phyloP scores from a whole-genome alignment of 2,113 vertebrate genomes.

The Artemisiospiza belli region DNA sequence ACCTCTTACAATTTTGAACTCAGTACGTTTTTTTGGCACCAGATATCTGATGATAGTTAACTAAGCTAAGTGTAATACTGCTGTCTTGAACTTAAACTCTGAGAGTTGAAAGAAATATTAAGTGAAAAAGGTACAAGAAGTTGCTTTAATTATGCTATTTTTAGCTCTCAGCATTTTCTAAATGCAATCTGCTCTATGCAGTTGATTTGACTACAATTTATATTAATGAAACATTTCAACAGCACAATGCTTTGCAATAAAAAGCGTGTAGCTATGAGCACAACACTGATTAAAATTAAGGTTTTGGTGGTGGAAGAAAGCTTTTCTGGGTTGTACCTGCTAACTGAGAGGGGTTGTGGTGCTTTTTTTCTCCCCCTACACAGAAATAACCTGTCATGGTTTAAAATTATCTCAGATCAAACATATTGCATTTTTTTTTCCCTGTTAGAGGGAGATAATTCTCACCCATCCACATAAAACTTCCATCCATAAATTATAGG shows the following conservation, averaged over 20 bases:
- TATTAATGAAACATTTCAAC: background rate
- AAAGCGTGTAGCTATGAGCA: background rate
- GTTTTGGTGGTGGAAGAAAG: background rate
- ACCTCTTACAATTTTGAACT: background rate
- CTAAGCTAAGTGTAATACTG: background rate
- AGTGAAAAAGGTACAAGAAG: background rate
- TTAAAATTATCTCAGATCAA: background rate
- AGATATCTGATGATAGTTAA: background rate
- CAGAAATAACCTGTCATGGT: background rate
- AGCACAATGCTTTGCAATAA: background rate
- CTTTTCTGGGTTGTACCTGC: background rate
- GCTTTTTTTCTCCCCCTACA: fast-evolving
- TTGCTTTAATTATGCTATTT: background rate
- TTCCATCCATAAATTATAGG: background rate
- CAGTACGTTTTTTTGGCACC: background rate
- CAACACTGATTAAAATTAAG: background rate
- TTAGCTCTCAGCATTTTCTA: background rate
- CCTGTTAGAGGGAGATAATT: background rate
- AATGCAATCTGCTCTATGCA: background rate
- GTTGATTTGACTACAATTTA: background rate
- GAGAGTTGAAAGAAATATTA: background rate
- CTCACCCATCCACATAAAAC: background rate
- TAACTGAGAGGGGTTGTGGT: background rate
- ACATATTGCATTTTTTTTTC: background rate
- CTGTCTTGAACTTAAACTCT: background rate